These are phyloP conservation scores for Bryconaethiops microstoma DNA, from an alignment of 2,797 vertebrate genomes.

Conservation along the genomic window DNA sequence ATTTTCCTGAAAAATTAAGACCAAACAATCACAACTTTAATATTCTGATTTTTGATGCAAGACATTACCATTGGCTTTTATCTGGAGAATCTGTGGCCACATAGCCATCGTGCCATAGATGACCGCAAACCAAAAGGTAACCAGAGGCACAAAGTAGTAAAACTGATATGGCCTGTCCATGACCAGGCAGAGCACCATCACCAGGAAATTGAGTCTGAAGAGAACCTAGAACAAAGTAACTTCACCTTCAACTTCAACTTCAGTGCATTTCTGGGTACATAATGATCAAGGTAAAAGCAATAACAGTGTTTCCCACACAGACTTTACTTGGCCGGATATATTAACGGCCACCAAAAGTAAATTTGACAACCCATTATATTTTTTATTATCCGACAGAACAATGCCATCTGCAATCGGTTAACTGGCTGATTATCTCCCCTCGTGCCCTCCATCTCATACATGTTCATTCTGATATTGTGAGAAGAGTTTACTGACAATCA, in stretches of 20 bases:
- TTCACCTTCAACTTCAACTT: background rate
- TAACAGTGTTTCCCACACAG: too few species aligned
- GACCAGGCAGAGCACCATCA: slow-evolving; percentile 93
- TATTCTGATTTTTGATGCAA: background rate
- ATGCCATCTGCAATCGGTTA: too few species aligned
- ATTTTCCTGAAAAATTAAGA: background rate
- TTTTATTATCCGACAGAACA: too few species aligned
- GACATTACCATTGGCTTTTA: slow-evolving; percentile 89
- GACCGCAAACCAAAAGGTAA: slow-evolving; percentile 95
- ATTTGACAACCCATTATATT: too few species aligned
- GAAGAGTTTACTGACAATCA: too few species aligned
- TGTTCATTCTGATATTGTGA: too few species aligned
- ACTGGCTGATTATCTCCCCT: too few species aligned
- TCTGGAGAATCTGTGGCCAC: slow-evolving; percentile 96
- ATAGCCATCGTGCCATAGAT: slow-evolving; percentile 91
- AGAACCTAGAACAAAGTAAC: slow-evolving; percentile 81
- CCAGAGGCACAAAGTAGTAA: slow-evolving; percentile 98
- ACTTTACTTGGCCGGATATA: too few species aligned
- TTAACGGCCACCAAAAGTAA: too few species aligned
- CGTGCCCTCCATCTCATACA: too few species aligned
- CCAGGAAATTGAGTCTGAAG: slow-evolving; percentile 97
- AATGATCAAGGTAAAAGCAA: background rate
- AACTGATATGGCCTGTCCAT: slow-evolving; percentile 98
- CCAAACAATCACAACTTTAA: background rate
- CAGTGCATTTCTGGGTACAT: too few species aligned